Base-by-base conservation (phyloP, 2,888 invertebrate species). In the Oasisia sp. region DNA sequence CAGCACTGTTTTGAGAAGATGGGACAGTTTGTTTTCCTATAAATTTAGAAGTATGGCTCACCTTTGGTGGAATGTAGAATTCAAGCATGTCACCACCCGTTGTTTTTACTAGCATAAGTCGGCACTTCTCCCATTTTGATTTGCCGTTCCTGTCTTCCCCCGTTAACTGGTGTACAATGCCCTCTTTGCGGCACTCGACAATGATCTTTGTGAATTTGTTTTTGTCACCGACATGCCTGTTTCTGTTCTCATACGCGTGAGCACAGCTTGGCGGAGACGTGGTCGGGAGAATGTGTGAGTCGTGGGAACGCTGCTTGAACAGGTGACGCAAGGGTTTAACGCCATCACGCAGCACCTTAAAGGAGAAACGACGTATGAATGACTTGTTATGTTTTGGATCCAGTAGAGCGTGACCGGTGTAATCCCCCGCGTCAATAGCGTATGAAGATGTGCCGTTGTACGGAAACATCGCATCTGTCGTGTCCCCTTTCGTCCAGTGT, bases 1-100 rank as follows among this genome's bases (percentile, higher is more conserved):
- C n/a, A n/a, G n/a, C 27, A 74, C 27, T 74, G 74, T 4, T n/a
- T 74, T 27, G 74, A 5, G 27, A 74, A 74, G 27, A 27, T 74
- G 74, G 74, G 19, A 74, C 27, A 74, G 3, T 5, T 27, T 74
- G 19, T 74, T 7, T 27, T 7, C 19, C 74, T 74, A 74, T 19
- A 19, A 19, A 45, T 50, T 50, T 50, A 50, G 1, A 50, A 50
- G 50, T 50, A 14, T 50, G 74, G 19, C 94, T 92, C 96, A 97
- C 98, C 97, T 99, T 97, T 0, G 99, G 99, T 11, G 99, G 99
- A 7, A 98, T 98, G 96, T 99, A 99, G 96, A 99, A 99, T 96
- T 99, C 99, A 92, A 99, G 97, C 97, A 98, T 98, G 95, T 98
- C 99, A 89, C 99, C 99, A 92, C 98, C 99, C 44, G 98, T 98